These are phyloP conservation scores for Epinephelus coioides DNA, from an alignment of 2,797 vertebrate genomes.

Conservation along the genomic window DNA sequence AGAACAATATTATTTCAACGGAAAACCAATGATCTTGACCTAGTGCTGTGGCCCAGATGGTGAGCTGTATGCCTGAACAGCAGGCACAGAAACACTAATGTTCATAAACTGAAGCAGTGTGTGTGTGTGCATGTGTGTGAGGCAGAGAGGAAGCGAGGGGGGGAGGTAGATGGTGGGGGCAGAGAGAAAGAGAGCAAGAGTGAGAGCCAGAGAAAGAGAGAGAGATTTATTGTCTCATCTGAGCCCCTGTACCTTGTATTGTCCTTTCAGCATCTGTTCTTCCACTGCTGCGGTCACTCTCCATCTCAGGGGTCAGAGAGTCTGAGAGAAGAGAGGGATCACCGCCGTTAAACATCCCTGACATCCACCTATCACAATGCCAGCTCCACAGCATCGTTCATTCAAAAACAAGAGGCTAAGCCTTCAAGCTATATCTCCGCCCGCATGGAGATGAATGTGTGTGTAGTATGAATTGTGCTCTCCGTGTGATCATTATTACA, in stretches of 20 bases:
- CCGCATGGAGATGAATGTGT: background rate
- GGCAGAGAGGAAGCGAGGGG: background rate
- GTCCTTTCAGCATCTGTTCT: slow-evolving; percentile 99
- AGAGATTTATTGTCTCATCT: slow-evolving; percentile 99
- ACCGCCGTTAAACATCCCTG: slow-evolving; percentile 89
- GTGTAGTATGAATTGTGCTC: background rate
- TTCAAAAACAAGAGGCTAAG: slow-evolving; percentile 69
- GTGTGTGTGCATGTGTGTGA: slow-evolving; percentile 42
- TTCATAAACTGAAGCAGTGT: slow-evolving; percentile 88
- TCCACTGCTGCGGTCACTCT: slow-evolving; percentile 99
- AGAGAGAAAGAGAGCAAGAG: slow-evolving; percentile 63
- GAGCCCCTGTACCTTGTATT: slow-evolving; percentile 99
- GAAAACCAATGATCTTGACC: slow-evolving; percentile 95
- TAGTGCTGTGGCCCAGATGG: slow-evolving; percentile 98
- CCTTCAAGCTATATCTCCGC: slow-evolving; percentile 37
- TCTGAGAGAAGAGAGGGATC: slow-evolving; percentile 95
- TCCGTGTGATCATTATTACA: slow-evolving; percentile 21
- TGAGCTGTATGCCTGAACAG: slow-evolving; percentile 97
- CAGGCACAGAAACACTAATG: slow-evolving; percentile 94
- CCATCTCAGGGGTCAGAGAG: slow-evolving; percentile 99
- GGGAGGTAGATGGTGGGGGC: background rate
- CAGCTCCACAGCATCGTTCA: slow-evolving; percentile 71
- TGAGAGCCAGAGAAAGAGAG: slow-evolving; percentile 84
- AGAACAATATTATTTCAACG: slow-evolving; percentile 78
- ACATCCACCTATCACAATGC: slow-evolving; percentile 76